These are phyloP conservation scores for Odocoileus virginianus DNA, from an alignment of 2,113 vertebrate genomes.

Conservation along the genomic window DNA sequence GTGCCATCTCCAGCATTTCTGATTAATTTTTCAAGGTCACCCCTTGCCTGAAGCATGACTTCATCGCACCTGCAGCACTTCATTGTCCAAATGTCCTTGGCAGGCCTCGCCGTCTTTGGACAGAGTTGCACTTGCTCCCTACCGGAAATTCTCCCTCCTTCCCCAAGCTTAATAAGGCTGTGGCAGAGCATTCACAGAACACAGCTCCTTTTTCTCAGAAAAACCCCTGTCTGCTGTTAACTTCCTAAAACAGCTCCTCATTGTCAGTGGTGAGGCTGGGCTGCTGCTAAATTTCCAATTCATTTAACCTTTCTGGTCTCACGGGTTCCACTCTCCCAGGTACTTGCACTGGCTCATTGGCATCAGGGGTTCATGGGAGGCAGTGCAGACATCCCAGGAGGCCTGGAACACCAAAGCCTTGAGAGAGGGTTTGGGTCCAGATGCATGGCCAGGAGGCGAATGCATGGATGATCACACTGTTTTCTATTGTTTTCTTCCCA, in stretches of 20 bases:
- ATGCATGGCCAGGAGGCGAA: background rate
- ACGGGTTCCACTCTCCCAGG: fast-evolving
- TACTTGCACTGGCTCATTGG: background rate
- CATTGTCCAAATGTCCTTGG: constrained; percentile 62
- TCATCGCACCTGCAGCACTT: constrained; percentile 54
- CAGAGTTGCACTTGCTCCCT: background rate
- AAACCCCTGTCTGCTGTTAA: background rate
- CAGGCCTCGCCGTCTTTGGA: constrained; percentile 8
- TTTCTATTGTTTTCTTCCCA: background rate
- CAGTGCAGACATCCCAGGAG: background rate
- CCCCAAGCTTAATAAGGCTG: constrained; percentile 1
- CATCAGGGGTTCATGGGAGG: background rate
- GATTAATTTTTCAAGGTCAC: constrained; percentile 42
- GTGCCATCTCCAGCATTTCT: background rate
- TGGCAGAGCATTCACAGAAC: background rate
- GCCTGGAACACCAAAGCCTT: background rate
- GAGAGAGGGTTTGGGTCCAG: background rate
- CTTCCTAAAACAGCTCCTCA: background rate
- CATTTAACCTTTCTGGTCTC: background rate
- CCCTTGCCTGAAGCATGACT: constrained; percentile 32
- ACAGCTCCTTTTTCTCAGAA: background rate
- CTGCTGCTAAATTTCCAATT: background rate
- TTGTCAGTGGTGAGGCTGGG: background rate
- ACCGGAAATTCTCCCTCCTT: constrained; percentile 36
- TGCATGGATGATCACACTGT: background rate